Base-by-base conservation (phyloP, 2,113 vertebrate genomes). In the Takifugu bimaculatus region DNA sequence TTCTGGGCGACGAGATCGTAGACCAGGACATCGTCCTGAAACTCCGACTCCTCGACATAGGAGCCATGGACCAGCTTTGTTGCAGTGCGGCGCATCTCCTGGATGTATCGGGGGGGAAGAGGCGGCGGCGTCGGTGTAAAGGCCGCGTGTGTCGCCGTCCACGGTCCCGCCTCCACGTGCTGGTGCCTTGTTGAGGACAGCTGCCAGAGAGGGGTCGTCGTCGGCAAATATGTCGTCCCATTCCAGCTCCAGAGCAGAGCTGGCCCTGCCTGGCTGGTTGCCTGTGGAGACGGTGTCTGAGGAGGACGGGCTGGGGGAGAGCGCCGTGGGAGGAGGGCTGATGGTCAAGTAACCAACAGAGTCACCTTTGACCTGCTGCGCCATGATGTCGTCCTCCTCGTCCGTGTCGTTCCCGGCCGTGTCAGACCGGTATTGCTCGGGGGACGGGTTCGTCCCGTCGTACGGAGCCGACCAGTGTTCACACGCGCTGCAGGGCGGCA, bases 141-240 rank as follows among this genome's bases (percentile, higher is more conserved):
- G 4, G n/a, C 4, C 3, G 43, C 45, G 9, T 6, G 45, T 3
- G 11, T 55, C 55, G 0, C 10, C 5, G 13, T 62, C 65, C 13
- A 6, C 1, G 2, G 32, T 4, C 5, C n/a, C 2, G 2, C 35
- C 2, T 1, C 54, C 68, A 0, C 66, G 81, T 0, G 29, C 9
- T 0, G 62, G 1, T 0, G 5, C 26, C 3, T 25, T 3, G 20
- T 50, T 50, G 3, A 32, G 10, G 1, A 43, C 5, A 1, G 1
- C 25, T 4, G 26, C 63, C 2, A 28, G 44, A 9, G 67, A 53
- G 0, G 29, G 28, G 15, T 78, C 92, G 0, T 93, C 91, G 0
- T 93, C 93, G 13, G 91, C 93, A 0, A 94, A 97, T 53, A 93
- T 93, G 63, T 98, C 93, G 3, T 98, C 97, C 97, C 97, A 99